Evolutionary conservation across 2,113 vertebrate genomes (phyloP).

Genomic region (Glaucidium brasilianum): DNA sequence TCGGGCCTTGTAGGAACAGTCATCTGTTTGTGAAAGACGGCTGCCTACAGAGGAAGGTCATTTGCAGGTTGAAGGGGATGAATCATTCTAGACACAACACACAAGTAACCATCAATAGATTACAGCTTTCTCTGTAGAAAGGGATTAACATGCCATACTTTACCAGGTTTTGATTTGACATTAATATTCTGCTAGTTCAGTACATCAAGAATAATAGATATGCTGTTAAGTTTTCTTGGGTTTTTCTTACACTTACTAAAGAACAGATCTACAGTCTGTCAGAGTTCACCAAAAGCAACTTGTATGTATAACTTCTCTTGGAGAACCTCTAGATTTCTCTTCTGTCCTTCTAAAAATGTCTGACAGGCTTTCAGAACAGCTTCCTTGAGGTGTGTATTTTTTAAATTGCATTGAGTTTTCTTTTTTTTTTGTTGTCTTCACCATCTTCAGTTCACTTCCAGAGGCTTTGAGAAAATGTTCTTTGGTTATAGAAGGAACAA

Average conservation of each 20-base stretch:
- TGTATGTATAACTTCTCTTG: neutral
- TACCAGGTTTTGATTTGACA: neutral
- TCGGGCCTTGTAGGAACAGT: neutral
- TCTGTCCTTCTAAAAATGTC: neutral
- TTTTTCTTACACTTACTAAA: neutral
- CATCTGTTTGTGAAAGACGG: neutral
- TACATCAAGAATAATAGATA: neutral
- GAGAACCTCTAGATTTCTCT: neutral
- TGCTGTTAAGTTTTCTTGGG: neutral
- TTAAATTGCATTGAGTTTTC: neutral
- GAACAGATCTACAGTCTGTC: neutral
- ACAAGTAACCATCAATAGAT: accelerated
- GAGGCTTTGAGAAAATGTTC: neutral
- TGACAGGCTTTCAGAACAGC: neutral
- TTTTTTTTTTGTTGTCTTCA: neutral
- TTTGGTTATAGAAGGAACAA: neutral
- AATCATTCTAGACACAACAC: neutral
- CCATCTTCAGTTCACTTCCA: neutral
- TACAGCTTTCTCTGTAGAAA: neutral
- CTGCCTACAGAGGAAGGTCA: neutral
- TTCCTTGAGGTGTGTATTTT: neutral
- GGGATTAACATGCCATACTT: neutral
- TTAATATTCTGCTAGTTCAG: neutral
- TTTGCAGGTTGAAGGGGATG: neutral
- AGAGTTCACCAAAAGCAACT: neutral